Percentiles rank a stretch among this genome's conserved stretches.
These are phyloP conservation scores for Lytechinus pictus DNA, from an alignment of 35 echinoderm and acorn worm genomes.

Conservation along the genomic window DNA sequence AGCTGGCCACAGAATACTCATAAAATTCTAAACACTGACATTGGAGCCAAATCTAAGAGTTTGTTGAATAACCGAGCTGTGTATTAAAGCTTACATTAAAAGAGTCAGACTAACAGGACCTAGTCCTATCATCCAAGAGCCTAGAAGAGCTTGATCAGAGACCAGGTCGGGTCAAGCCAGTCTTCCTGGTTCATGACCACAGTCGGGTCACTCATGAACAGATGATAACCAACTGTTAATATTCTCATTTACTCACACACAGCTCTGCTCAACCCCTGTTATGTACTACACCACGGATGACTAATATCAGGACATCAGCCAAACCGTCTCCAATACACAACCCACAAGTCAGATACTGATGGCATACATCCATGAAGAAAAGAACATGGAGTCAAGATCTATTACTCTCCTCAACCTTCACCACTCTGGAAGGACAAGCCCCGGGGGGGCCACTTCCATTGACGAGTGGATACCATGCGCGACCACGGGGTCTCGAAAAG, in stretches of 20 bases:
- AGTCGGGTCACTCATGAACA: background rate
- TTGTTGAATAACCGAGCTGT: background rate
- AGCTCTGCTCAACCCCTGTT: background rate
- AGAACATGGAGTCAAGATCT: background rate
- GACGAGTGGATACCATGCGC: too few relatives aligned
- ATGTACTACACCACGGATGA: background rate
- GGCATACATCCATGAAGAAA: background rate
- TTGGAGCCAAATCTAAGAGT: background rate
- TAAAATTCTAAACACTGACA: background rate
- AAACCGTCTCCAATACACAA: background rate
- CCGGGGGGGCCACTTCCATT: too few relatives aligned
- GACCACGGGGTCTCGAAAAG: too few relatives aligned
- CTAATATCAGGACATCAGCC: background rate
- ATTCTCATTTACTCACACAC: background rate
- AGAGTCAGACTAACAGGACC: background rate
- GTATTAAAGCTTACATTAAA: background rate
- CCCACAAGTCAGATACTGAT: background rate
- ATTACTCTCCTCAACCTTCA: background rate
- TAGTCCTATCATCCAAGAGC: background rate
- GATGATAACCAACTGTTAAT: slow-evolving; percentile 19
- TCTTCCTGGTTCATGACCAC: background rate
- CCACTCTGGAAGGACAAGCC: background rate
- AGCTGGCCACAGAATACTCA: too few relatives aligned
- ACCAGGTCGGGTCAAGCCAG: background rate
- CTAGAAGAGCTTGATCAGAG: background rate